These are phyloP conservation scores for Scaeva pyrastri DNA, from an alignment of 2,888 invertebrate species.

Conservation along the genomic window DNA sequence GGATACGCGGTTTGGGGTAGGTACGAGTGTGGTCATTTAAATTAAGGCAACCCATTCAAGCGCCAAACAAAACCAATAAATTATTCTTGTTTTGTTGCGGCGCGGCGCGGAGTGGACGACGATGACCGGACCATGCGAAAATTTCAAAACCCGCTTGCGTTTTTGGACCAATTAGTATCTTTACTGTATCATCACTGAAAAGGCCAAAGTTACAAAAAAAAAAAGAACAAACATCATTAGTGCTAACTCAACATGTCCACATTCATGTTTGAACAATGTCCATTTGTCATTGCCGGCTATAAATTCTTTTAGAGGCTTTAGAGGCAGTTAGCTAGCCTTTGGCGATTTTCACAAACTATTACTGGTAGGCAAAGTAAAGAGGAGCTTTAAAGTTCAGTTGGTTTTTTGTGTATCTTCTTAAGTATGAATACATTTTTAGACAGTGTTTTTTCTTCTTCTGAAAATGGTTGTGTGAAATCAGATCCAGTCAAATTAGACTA, in stretches of 20 bases:
- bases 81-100: slow-evolving; percentile 40
- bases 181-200: slow-evolving; percentile 51
- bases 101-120: no score
- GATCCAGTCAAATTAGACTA: no score
- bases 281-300: slow-evolving; percentile 66
- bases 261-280: slow-evolving; percentile 59
- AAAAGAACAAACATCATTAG: slow-evolving; percentile 57
- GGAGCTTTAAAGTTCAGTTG: background rate
- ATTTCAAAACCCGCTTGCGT: slow-evolving; percentile 17
- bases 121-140: slow-evolving; percentile 49
- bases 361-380: background rate
- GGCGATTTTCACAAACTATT: slow-evolving; percentile 8
- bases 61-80: slow-evolving; percentile 71
- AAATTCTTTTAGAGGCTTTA: slow-evolving; percentile 48
- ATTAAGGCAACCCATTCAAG: slow-evolving; percentile 69
- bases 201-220: background rate
- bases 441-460: background rate
- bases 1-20: slow-evolving; percentile 8
- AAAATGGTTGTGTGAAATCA: background rate
- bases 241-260: slow-evolving; percentile 71
- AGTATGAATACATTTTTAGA: background rate
- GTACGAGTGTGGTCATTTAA: slow-evolving; percentile 54
- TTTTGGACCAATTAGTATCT: slow-evolving; percentile 65
- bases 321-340: slow-evolving; percentile 10
- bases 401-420: background rate